These are phyloP conservation scores for Diadegma fenestrale DNA, from an alignment of 2,888 invertebrate species.

Conservation along the genomic window DNA sequence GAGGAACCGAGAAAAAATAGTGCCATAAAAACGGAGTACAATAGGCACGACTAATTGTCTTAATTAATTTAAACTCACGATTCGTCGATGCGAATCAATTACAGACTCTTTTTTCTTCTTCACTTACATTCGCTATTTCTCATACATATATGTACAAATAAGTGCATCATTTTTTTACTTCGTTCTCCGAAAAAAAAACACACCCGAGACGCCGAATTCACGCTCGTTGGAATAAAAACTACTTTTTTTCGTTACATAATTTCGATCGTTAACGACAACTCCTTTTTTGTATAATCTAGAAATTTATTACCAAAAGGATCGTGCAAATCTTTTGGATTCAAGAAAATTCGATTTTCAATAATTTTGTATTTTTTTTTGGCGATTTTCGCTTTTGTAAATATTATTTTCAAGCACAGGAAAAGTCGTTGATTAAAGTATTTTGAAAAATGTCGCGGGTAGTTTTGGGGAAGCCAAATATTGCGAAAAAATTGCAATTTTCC, in stretches of 20 bases:
- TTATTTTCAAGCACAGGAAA: neutral
- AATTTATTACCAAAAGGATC: neutral
- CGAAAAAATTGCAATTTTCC: neutral
- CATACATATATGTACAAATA: slow-evolving; percentile 51
- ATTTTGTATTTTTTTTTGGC: neutral
- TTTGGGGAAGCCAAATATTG: neutral
- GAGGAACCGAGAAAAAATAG: neutral
- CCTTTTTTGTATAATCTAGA: neutral
- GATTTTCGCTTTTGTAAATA: neutral
- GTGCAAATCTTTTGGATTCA: neutral
- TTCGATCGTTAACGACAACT: neutral
- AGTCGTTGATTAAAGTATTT: neutral
- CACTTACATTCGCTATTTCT: slow-evolving; percentile 42
- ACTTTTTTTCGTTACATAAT: slow-evolving; percentile 6
- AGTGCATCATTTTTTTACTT: slow-evolving; percentile 16
- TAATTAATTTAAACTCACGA: slow-evolving; percentile 31
- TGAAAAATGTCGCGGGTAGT: neutral
- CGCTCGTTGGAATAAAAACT: neutral
- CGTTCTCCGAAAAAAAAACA: slow-evolving; percentile 3
- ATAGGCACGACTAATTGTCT: slow-evolving; percentile 23
- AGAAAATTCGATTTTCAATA: neutral
- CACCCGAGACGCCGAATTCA: neutral
- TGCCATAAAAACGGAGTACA: slow-evolving; percentile 28
- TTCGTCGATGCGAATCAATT: slow-evolving; percentile 50
- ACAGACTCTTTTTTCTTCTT: slow-evolving; percentile 17